Percentiles rank a stretch among this genome's conserved stretches.
Evolutionary conservation across 2,888 invertebrate genomes (phyloP).

Genomic region (Dryobota labecula): DNA sequence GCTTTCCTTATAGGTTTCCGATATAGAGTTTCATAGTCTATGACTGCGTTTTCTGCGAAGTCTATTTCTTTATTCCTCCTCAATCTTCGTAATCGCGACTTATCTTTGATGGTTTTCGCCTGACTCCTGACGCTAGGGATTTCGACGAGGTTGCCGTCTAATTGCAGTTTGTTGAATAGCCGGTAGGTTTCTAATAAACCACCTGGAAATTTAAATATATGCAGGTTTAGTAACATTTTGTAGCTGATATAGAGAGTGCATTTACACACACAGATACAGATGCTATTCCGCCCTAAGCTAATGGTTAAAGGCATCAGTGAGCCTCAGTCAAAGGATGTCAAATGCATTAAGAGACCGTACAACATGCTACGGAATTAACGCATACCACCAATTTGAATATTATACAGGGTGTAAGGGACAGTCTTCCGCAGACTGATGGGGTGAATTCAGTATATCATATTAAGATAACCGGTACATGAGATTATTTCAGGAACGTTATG

Average conservation of each 20-base stretch:
- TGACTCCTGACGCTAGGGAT: conserved; percentile 74
- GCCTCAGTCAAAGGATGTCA: background rate
- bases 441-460: too few species aligned
- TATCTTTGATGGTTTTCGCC: conserved; percentile 77
- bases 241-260: background rate
- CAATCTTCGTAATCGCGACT: conserved; percentile 79
- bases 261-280: background rate
- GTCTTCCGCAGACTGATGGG: too few species aligned
- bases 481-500: too few species aligned
- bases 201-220: conserved; percentile 70
- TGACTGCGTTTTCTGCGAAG: conserved; percentile 78
- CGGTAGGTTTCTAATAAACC: conserved; percentile 82
- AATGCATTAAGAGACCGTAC: too few species aligned
- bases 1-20: conserved; percentile 79
- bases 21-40: conserved; percentile 81
- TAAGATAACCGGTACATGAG: too few species aligned
- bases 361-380: too few species aligned
- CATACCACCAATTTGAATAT: too few species aligned
- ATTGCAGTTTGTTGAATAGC: conserved; percentile 80
- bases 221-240: background rate
- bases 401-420: too few species aligned
- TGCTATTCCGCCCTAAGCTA: background rate
- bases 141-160: conserved; percentile 80
- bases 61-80: conserved; percentile 81
- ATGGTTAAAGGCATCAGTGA: background rate